Base-by-base conservation (phyloP, 2,113 vertebrate species). In the Raja brachyura region DNA sequence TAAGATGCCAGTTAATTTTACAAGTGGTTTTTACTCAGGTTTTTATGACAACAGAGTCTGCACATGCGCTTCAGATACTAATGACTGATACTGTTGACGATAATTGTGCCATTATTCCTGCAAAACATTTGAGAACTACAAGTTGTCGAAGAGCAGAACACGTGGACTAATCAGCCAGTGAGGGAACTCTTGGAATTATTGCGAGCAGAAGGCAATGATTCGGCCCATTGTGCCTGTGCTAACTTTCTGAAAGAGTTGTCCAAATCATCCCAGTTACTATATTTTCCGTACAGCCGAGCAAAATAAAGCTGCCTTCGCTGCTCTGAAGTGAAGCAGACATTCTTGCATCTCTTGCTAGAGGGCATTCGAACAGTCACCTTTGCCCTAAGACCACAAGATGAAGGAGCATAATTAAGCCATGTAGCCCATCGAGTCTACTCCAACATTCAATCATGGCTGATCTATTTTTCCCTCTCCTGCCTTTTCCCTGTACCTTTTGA, bases 1-100 rank as follows among this genome's bases (percentile, higher is more conserved):
- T 88, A 88, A 88, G n/a, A 88, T 88, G 83, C 59, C 59, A 7
- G 59, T 63, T 86, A 63, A 63, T 63, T 63, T 86, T 13, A 86
- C 31, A 59, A 88, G n/a, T 63, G 25, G 59, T 63, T 31, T 31
- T 63, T 31, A 88, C 16, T 63, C 28, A 31, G 59, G 13, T 16
- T 31, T 31, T 88, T 18, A n/a, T 63, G 59, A 16, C 11, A 88
- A 31, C 13, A 63, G 59, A 56, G 28, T 63, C 83, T 88, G 79
- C 25, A 22, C 22, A 8, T 83, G 48, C 79, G 56, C 59, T 63
- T 63, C 13, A 88, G 13, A 18, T n/a, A 25, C 13, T 85, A 56
- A 85, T 22, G 56, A 16, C 25, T 85, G 56, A 85, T 59, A 54
- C 28, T 25, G 56, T 61, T 85, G 81, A 61, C 54, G 28, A 28